Evolutionary conservation across 2,113 vertebrate species (phyloP), one percentile per base, ranked within the genome.

Genomic region (Oceanites oceanicus): DNA sequence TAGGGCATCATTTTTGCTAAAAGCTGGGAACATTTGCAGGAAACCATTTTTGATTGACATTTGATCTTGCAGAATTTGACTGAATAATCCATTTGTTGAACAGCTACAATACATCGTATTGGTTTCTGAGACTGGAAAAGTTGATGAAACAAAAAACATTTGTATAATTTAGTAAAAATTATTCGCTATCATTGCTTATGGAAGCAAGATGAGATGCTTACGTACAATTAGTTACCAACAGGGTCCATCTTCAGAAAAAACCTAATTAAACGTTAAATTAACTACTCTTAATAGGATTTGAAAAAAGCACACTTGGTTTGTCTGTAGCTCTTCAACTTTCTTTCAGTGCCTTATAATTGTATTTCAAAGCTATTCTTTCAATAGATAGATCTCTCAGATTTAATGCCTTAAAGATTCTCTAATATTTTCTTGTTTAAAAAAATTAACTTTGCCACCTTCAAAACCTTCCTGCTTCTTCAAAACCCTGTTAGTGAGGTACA

Each of bases 291-390:
- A 90, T 73, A 76, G 29, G 42, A 58, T 77, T 84, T 58, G 62
- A 59, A 83, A 92, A 73, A 93, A 65, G 11, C 6, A 32, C n/a
- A 45, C 47, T 81, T 73, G 20, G 70, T 89, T 92, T 63, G 40
- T 89, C 67, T 85, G 20, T 77, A 86, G 15, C 59, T 76, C 22
- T 73, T 83, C 42, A 58, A 8, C 5, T 77, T 70, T 45, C n/a
- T 76, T 87, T 68, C 42, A 36, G 13, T 88, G 50, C 32, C 19
- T 40, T 85, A 47, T 73, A 61, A 91, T 65, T 95, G 13, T 17
- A 80, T 94, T 96, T 94, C 34, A 88, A 83, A 95, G 74, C 6
- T 53, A 15, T 93, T 93, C 13, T 59, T 91, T 93, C 53, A 67
- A 14, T 11, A 85, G 52, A 71, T 79, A 27, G 45, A 20, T 45